Conservation (phyloP, 2,888 invertebrate species). For the Bombylius discolor region DNA sequence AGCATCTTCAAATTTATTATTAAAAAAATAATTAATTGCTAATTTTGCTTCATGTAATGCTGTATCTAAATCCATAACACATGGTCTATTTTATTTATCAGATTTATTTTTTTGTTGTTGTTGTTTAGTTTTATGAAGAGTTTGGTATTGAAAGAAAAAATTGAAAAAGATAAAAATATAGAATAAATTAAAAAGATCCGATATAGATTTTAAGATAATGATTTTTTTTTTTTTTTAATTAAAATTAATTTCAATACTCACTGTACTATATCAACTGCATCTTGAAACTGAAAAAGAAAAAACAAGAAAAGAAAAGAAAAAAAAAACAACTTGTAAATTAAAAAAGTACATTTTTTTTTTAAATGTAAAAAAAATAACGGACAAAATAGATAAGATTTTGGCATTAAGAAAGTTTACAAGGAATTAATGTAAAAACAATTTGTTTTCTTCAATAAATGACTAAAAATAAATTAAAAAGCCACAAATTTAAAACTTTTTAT, state of each 20-base stretch:
- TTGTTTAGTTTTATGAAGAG: neutral
- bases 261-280: conserved; percentile 2
- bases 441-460: too few species aligned
- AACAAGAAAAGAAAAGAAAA: neutral
- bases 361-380: neutral
- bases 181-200: too few species aligned
- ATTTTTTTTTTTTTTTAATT: too few species aligned
- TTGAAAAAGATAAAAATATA: too few species aligned
- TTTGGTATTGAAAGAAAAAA: too few species aligned
- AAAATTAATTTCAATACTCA: neutral
- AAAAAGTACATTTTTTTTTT: neutral
- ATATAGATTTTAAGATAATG: too few species aligned
- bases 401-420: too few species aligned
- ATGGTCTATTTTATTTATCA: neutral
- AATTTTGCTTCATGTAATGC: conserved; percentile 63
- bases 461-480: too few species aligned
- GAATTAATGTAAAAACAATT: too few species aligned
- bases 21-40: conserved; percentile 82
- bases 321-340: neutral
- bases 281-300: conserved; percentile 5
- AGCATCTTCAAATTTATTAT: conserved; percentile 78
- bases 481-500: too few species aligned
- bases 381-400: neutral
- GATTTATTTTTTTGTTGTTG: neutral
- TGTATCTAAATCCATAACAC: conserved; percentile 23